Evolutionary conservation across 2,113 vertebrate genomes (phyloP).

Genomic region (Callionymus lyra): DNA sequence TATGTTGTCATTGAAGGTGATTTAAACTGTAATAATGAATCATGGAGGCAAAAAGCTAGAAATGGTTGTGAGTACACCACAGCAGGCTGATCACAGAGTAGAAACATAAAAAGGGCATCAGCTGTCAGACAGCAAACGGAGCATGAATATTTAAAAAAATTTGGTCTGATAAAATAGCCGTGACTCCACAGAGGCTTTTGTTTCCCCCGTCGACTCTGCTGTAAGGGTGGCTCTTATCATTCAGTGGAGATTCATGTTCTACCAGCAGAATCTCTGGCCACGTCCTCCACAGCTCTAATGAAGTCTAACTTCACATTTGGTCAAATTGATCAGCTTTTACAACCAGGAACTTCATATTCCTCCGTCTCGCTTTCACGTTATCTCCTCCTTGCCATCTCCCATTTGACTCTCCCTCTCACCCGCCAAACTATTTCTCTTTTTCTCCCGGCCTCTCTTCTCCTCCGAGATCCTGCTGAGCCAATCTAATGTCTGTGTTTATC

Average conservation of each 20-base stretch:
- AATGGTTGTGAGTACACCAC: conserved; percentile 18
- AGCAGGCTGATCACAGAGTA: conserved; percentile 13
- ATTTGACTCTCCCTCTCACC: conserved; percentile 7
- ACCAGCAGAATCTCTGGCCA: conserved; percentile 17
- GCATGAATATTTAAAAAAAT: conserved; percentile 36
- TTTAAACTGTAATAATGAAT: too few relatives aligned
- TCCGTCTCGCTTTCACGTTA: conserved; percentile 11
- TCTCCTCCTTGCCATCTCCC: conserved; percentile 1
- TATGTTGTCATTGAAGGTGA: too few relatives aligned
- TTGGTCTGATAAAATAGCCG: conserved; percentile 19
- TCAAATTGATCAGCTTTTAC: conserved; percentile 5
- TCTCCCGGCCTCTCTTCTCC: conserved; percentile 13
- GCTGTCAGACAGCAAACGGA: conserved; percentile 21
- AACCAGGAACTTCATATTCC: conserved; percentile 36
- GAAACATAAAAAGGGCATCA: neutral
- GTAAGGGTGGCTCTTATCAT: conserved; percentile 5
- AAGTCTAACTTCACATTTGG: conserved; percentile 12
- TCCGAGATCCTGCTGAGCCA: conserved; percentile 33
- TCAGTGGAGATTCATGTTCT: conserved; percentile 6
- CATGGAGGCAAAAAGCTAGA: conserved; percentile 19
- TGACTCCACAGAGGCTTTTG: conserved; percentile 13
- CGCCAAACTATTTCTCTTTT: conserved; percentile 7
- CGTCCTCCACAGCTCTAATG: conserved; percentile 16
- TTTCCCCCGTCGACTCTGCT: conserved; percentile 16
- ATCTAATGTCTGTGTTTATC: conserved; percentile 65